A percentile compares a stretch with the other conserved stretches of the same genome.
Evolutionary conservation across 1,140 invertebrate genomes (phyloP).

Genomic region (Halyomorpha halys): DNA sequence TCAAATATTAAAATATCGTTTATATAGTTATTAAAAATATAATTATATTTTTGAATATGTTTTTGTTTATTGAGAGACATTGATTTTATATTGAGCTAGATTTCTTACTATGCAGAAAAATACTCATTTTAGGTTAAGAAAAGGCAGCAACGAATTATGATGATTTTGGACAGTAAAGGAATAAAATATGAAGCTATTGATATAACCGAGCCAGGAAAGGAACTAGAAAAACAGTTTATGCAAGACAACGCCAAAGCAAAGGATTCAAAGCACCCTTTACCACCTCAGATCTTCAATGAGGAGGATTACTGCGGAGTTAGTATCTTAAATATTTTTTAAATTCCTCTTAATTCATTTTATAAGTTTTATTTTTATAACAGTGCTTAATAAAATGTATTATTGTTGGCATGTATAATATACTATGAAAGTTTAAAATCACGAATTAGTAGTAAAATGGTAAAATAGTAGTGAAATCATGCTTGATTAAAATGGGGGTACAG

Average conservation of each 20-base stretch:
- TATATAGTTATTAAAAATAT: not conserved
- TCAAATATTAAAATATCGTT: not conserved
- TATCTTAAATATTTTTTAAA: constrained; percentile 23
- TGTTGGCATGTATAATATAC: too few species aligned
- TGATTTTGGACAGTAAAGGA: constrained; percentile 83
- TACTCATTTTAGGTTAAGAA: constrained; percentile 72
- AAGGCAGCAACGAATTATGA: constrained; percentile 77
- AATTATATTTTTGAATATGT: not conserved
- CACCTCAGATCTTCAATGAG: constrained; percentile 90
- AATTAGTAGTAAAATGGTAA: too few species aligned
- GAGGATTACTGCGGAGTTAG: constrained; percentile 85
- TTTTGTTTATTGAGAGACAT: not conserved
- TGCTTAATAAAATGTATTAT: too few species aligned
- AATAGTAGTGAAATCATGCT: too few species aligned
- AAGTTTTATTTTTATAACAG: too few species aligned
- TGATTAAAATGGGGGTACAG: too few species aligned
- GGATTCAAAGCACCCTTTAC: constrained; percentile 60
- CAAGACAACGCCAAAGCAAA: constrained; percentile 72
- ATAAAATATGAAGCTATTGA: constrained; percentile 81
- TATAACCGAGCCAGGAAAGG: constrained; percentile 82
- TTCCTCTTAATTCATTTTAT: not conserved
- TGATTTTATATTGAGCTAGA: not conserved
- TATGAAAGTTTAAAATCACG: too few species aligned
- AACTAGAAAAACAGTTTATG: constrained; percentile 85
- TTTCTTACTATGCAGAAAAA: constrained; percentile 25